Evolutionary conservation across 2,113 vertebrate species (phyloP), one percentile per base, ranked within the genome.

Genomic region (Colaptes auratus): DNA sequence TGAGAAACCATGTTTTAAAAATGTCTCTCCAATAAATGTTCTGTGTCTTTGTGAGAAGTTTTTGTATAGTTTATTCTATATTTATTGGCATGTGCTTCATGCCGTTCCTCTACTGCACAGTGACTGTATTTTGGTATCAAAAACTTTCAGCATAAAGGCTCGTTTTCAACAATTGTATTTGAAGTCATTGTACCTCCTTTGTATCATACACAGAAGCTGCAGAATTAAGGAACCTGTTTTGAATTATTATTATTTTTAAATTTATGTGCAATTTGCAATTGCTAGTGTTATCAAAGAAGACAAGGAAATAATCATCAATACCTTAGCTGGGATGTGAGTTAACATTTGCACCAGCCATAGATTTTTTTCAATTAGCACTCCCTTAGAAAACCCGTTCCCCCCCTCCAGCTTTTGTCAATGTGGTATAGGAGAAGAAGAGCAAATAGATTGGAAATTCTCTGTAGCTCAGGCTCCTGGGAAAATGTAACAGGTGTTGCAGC

Each of bases 401-500:
- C 58, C 93, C 93, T 89, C 58, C 94, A 95, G 97, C 97, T 97
- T 98, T 98, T 98, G 97, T 98, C 96, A 95, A 44, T 76, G 97
- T 96, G 95, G 93, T 92, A 83, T 39, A 92, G 86, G 96, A 96
- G 97, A 97, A 97, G 97, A 98, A 97, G 97, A 98, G 97, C 98
- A 98, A 98, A 98, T 97, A 98, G 98, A 97, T 98, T 98, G 98
- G 95, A 96, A 97, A 97, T 97, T 86, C 96, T 97, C 98, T 97
- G 93, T 85, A 96, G 98, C 98, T 96, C 86, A 72, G 94, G 97
- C 96, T 98, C 97, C 96, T 98, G 98, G 98, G 98, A 98, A 98
- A 98, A 98, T 98, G 98, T 98, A 98, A 98, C 98, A 99, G 98
- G 98, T 99, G 98, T 98, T 98, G 97, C 97, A 95, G 97, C 97